phyloP scores from a whole-genome alignment of 2,888 invertebrate genomes.

The Caenorhabditis sp. region DNA sequence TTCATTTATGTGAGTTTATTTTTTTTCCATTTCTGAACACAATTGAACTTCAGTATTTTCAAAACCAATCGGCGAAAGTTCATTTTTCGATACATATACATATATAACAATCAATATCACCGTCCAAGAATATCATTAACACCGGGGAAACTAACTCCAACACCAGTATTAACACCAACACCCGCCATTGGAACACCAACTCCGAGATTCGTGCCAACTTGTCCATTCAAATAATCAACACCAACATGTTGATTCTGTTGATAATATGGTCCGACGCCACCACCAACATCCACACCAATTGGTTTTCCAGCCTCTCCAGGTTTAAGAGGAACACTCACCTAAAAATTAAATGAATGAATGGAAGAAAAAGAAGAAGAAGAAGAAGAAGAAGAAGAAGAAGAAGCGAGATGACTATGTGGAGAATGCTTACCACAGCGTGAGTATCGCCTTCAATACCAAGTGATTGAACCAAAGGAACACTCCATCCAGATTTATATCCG shows the following conservation, averaged over 20 bases:
- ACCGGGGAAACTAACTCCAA: conserved; percentile 51
- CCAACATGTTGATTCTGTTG: conserved; percentile 68
- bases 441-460: conserved; percentile 63
- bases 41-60: too few relatives aligned
- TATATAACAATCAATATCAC: background rate
- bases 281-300: conserved; percentile 60
- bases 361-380: too few relatives aligned
- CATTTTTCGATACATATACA: background rate
- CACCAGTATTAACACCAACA: conserved; percentile 59
- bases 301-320: conserved; percentile 60
- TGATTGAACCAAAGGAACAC: conserved; percentile 62
- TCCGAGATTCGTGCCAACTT: conserved; percentile 60
- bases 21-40: too few relatives aligned
- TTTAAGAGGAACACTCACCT: conserved; percentile 57
- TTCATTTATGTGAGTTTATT: too few relatives aligned
- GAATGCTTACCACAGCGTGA: conserved; percentile 53
- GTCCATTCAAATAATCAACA: conserved; percentile 61
- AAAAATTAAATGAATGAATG: conserved; percentile 5
- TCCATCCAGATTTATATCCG: conserved; percentile 61
- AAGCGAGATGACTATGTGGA: too few relatives aligned
- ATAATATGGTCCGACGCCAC: conserved; percentile 66
- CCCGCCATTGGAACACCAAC: conserved; percentile 67
- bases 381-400: background rate
- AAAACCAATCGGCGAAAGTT: too few relatives aligned
- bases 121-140: conserved; percentile 46